These are phyloP conservation scores for Tryphoninae sp. DNA, from an alignment of 2,888 invertebrate genomes.

Conservation along the genomic window DNA sequence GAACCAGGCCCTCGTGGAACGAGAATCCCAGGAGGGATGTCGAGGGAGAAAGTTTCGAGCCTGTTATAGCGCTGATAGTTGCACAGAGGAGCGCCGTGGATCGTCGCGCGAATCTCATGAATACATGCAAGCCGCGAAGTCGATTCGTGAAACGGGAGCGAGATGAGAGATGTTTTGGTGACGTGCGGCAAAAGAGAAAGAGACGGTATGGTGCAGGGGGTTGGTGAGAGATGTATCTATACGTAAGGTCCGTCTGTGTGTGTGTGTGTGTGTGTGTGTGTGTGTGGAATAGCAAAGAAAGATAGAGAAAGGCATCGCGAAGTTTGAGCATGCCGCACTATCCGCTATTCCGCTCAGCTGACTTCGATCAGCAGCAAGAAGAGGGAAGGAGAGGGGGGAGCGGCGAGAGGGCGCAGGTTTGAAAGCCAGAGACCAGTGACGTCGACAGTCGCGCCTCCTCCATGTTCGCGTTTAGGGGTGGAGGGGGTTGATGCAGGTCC, in stretches of 20 bases:
- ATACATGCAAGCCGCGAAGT: constrained; percentile 75
- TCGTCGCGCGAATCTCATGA: constrained; percentile 70
- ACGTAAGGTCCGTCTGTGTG: neutral
- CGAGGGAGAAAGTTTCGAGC: constrained; percentile 57
- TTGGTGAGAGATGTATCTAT: constrained; percentile 14
- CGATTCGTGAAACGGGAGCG: constrained; percentile 63
- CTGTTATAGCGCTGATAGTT: constrained; percentile 38
- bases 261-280: constrained; percentile 56
- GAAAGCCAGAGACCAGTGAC: constrained; percentile 60
- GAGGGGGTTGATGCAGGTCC: constrained; percentile 65
- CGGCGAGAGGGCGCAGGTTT: constrained; percentile 18
- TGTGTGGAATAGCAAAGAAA: constrained; percentile 61
- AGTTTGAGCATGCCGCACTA: constrained; percentile 63
- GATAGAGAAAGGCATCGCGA: constrained; percentile 60
- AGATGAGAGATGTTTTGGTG: constrained; percentile 45
- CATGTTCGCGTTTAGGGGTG: constrained; percentile 28
- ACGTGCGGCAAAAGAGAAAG: constrained; percentile 16
- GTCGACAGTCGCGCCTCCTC: constrained; percentile 55
- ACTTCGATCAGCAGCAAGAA: constrained; percentile 76
- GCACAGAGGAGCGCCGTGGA: constrained; percentile 44
- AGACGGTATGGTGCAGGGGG: neutral
- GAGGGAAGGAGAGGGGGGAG: constrained; percentile 1
- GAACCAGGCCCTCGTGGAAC: constrained; percentile 19
- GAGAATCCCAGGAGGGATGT: constrained; percentile 42
- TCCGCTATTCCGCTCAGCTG: constrained; percentile 75